Evolutionary conservation across 2,888 invertebrate genomes (phyloP).

Genomic region (Ctenicera cuprea): DNA sequence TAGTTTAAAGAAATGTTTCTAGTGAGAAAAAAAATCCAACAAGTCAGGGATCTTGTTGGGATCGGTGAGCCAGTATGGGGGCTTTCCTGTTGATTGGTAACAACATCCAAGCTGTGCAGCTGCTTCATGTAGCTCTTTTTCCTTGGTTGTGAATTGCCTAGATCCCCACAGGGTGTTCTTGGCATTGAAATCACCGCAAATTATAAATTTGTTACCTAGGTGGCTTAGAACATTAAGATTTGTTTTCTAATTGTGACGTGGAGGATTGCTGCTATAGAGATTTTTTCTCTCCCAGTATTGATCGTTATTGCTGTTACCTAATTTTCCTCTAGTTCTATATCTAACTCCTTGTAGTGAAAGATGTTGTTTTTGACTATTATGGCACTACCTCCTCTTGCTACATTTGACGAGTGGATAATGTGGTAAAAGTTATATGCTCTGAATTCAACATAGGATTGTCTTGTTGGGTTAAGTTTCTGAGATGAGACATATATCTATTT

Average conservation of each 20-base stretch:
- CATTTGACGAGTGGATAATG: constrained; percentile 46
- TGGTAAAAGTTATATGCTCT: constrained; percentile 40
- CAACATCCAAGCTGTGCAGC: constrained; percentile 9
- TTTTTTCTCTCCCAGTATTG: constrained; percentile 19
- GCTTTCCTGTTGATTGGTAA: constrained; percentile 50
- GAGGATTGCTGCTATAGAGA: constrained; percentile 49
- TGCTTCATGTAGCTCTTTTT: constrained; percentile 28
- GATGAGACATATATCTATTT: constrained; percentile 51
- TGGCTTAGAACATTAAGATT: constrained; percentile 45
- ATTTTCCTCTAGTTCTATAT: constrained; percentile 38
- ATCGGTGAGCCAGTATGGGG: constrained; percentile 59
- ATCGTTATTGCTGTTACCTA: constrained; percentile 40
- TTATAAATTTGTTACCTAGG: constrained; percentile 53
- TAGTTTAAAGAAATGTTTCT: constrained; percentile 50
- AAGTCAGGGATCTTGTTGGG: constrained; percentile 51
- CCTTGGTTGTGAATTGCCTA: constrained; percentile 49
- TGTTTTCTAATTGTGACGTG: constrained; percentile 55
- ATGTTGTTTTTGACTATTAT: constrained; percentile 50
- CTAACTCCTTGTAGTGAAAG: constrained; percentile 41
- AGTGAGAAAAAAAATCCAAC: constrained; percentile 56
- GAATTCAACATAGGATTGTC: constrained; percentile 41
- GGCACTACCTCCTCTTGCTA: constrained; percentile 46
- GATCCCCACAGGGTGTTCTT: constrained; percentile 57
- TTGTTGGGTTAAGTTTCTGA: constrained; percentile 52
- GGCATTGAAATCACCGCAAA: constrained; percentile 57